Evolutionary conservation across 2,888 invertebrate species (phyloP).

Genomic region (Julus scandinavius): DNA sequence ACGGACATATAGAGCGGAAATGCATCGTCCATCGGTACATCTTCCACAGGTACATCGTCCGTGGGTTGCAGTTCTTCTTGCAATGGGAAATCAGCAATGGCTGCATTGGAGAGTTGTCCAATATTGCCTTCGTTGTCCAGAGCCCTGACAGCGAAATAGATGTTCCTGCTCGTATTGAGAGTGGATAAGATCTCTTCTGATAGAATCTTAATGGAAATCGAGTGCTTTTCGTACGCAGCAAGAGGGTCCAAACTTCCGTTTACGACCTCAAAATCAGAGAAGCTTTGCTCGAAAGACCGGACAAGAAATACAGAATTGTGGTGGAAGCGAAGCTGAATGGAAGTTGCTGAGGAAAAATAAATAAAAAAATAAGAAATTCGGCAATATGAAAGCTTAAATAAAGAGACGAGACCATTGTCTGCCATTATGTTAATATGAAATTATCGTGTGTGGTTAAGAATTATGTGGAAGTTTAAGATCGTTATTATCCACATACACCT

Average conservation of each 20-base stretch:
- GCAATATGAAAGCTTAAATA: too few relatives aligned
- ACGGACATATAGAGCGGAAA: neutral
- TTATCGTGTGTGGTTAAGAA: too few relatives aligned
- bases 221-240: neutral
- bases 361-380: too few relatives aligned
- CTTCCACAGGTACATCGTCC: neutral
- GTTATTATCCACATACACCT: too few relatives aligned
- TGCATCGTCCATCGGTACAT: neutral
- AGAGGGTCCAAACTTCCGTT: constrained; percentile 36
- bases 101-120: constrained; percentile 48
- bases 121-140: constrained; percentile 37
- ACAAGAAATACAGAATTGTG: neutral
- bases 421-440: too few relatives aligned
- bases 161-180: neutral
- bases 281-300: neutral
- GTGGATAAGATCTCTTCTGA: neutral
- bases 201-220: neutral
- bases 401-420: too few relatives aligned
- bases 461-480: too few relatives aligned
- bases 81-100: neutral
- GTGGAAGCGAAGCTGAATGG: constrained; percentile 21
- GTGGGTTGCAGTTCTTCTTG: neutral
- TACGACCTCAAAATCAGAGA: neutral
- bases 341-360: neutral
- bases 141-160: constrained; percentile 47